Conservation (phyloP, 1,140 invertebrate species). For the Drosophila pseudoobscura region DNA sequence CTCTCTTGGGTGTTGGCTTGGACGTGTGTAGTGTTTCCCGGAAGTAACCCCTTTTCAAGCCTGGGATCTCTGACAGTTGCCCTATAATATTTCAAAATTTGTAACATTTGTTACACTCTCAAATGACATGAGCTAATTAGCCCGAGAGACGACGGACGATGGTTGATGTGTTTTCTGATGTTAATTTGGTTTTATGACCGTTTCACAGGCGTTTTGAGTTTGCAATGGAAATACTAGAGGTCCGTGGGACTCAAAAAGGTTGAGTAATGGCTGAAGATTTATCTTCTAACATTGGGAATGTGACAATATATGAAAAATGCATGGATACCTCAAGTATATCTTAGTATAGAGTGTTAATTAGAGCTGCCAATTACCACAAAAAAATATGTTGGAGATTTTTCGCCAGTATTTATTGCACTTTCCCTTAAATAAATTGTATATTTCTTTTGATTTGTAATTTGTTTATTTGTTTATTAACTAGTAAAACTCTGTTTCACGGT, state of each 20-base stretch:
- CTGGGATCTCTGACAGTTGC: conserved; percentile 42
- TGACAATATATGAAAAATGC: too few relatives aligned
- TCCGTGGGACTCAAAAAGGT: not conserved
- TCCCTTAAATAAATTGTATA: too few relatives aligned
- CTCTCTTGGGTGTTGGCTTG: conserved; percentile 2
- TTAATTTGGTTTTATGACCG: conserved; percentile 40
- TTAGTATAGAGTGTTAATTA: too few relatives aligned
- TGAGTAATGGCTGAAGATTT: not conserved
- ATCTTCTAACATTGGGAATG: too few relatives aligned
- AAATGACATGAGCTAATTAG: conserved; percentile 60
- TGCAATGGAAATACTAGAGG: conserved; percentile 1
- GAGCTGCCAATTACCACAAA: too few relatives aligned
- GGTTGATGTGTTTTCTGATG: conserved; percentile 13
- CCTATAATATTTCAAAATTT: conserved; percentile 52
- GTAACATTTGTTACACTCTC: conserved; percentile 62
- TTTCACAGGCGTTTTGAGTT: conserved; percentile 14
- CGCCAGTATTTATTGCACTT: too few relatives aligned
- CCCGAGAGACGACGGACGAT: conserved; percentile 1
- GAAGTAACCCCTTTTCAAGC: conserved; percentile 53
- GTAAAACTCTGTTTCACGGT: too few relatives aligned
- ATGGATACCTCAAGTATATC: too few relatives aligned
- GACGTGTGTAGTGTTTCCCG: conserved; percentile 11
- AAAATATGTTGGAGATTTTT: too few relatives aligned
- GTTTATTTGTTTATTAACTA: too few relatives aligned
- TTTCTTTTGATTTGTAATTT: too few relatives aligned